A percentile compares a stretch with the other conserved stretches of the same genome.
These are phyloP conservation scores for Clarias platycephalus DNA, from an alignment of 2,797 vertebrate species.

Conservation along the genomic window DNA sequence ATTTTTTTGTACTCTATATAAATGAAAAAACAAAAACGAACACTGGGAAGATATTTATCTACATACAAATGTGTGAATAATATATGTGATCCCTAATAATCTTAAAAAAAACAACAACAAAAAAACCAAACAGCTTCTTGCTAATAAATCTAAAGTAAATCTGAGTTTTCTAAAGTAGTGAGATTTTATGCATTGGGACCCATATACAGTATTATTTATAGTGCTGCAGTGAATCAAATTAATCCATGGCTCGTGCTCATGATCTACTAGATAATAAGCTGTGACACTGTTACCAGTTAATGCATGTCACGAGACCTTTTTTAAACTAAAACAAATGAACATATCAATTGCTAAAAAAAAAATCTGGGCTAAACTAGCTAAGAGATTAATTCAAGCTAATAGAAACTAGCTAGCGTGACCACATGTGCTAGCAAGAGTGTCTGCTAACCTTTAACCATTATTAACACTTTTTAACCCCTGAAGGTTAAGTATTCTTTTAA, in stretches of 20 bases:
- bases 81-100: no score
- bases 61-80: no score
- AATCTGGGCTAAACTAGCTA: neutral
- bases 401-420: neutral
- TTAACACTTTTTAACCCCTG: constrained; percentile 21
- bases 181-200: constrained; percentile 27
- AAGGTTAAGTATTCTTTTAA: constrained; percentile 32
- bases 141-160: no score
- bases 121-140: neutral
- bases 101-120: neutral
- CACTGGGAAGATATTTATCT: no score
- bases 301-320: no score
- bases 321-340: neutral
- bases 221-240: neutral
- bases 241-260: neutral
- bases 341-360: neutral
- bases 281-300: neutral
- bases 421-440: constrained; percentile 28
- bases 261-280: constrained; percentile 1
- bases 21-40: no score
- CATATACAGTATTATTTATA: constrained; percentile 30
- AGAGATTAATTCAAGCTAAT: constrained; percentile 7
- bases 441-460: constrained; percentile 60
- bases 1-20: no score
- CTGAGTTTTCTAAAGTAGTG: constrained; percentile 54